Conservation (phyloP, 2,888 invertebrate species). For the Eudasyphora cyanicolor region DNA sequence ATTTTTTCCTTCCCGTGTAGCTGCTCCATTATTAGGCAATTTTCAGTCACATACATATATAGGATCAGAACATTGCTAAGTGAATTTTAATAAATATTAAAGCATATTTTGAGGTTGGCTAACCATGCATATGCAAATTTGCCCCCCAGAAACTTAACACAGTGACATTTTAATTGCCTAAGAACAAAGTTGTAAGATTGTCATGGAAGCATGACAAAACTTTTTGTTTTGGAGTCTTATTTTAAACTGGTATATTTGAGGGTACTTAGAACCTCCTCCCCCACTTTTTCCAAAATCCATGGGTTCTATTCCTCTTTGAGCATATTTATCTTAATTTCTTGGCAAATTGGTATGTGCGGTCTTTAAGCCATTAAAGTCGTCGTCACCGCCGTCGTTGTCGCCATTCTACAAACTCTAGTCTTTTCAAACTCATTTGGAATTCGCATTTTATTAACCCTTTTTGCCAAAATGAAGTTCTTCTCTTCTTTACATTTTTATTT, state of each 20-base stretch:
- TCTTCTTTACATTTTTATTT: slow-evolving; percentile 5
- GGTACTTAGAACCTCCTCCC: not conserved
- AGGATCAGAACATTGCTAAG: too few species aligned
- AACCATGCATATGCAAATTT: too few species aligned
- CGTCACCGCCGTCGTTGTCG: not conserved
- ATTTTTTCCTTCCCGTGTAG: too few species aligned
- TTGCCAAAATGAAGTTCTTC: not conserved
- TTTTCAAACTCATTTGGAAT: slow-evolving; percentile 20
- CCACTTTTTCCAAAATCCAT: not conserved
- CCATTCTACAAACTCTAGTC: too few species aligned
- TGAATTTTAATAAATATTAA: too few species aligned
- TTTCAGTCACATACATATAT: too few species aligned
- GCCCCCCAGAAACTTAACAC: not conserved
- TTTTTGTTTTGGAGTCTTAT: not conserved
- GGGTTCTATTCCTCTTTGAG: not conserved
- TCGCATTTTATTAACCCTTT: slow-evolving; percentile 25
- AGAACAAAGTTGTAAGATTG: not conserved
- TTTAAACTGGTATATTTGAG: too few species aligned
- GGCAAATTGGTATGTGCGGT: slow-evolving; percentile 12
- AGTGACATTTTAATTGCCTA: slow-evolving; percentile 23
- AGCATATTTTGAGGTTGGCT: too few species aligned
- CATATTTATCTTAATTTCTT: slow-evolving; percentile 15
- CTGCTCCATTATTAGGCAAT: too few species aligned
- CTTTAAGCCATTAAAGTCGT: not conserved
- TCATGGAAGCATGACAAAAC: not conserved